phyloP scores from a whole-genome alignment of 2,113 vertebrate species.

The Calidris pugnax region DNA sequence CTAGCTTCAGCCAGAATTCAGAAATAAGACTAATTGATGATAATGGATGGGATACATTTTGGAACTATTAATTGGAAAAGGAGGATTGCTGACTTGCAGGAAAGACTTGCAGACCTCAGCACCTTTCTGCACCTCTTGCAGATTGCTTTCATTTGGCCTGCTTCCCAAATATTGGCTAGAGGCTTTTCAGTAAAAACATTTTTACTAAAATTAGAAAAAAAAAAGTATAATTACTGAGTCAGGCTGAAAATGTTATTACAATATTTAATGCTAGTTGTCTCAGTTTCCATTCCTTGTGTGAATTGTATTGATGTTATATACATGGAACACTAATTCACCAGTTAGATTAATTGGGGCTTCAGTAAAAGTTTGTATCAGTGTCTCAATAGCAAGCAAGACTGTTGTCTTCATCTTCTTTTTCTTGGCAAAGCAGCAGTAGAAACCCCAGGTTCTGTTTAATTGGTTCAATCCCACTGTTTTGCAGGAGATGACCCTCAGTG shows the following conservation, averaged over 20 bases:
- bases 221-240: not conserved
- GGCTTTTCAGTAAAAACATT: constrained; percentile 15
- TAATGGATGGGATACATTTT: constrained; percentile 58
- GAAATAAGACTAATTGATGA: constrained; percentile 33
- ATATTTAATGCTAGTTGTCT: not conserved
- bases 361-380: not conserved
- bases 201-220: constrained; percentile 22
- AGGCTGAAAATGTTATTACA: not conserved
- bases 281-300: not conserved
- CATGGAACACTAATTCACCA: not conserved
- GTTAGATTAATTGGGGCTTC: not conserved
- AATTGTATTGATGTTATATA: not conserved
- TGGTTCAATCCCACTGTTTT: not conserved
- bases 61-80: constrained; percentile 69
- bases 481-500: not conserved
- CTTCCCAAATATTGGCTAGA: constrained; percentile 14
- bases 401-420: not conserved
- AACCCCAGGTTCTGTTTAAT: not conserved
- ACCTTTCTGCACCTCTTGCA: constrained; percentile 52
- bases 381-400: not conserved
- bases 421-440: not conserved
- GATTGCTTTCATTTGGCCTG: constrained; percentile 53
- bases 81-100: constrained; percentile 66
- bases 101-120: constrained; percentile 73
- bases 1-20: constrained; percentile 58